Percentiles rank a stretch among this genome's conserved stretches.
Evolutionary conservation across 92 coral and sea anemone species (phyloP).

Genomic region (Nematostella vectensis): DNA sequence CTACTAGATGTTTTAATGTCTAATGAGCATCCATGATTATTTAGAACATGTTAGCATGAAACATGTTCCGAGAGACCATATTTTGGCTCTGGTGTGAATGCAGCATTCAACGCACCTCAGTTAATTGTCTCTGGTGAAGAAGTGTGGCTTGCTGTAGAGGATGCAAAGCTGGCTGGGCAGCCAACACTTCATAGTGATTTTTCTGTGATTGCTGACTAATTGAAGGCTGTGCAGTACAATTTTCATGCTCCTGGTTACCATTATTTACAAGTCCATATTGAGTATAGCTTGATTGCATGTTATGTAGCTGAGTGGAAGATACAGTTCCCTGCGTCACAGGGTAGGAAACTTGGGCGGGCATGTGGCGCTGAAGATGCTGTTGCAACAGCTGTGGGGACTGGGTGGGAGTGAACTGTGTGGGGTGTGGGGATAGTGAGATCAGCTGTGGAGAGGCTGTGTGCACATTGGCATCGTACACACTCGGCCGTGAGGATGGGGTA

Average conservation of each 20-base stretch:
- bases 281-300: slow-evolving; percentile 34
- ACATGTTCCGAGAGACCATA: too few relatives aligned
- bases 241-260: slow-evolving; percentile 32
- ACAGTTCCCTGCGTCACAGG: slow-evolving; percentile 42
- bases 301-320: slow-evolving; percentile 42
- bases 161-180: slow-evolving; percentile 78
- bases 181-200: slow-evolving; percentile 40
- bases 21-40: not conserved
- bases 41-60: too few relatives aligned
- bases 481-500: slow-evolving; percentile 82
- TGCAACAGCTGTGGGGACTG: slow-evolving; percentile 68
- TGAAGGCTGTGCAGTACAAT: slow-evolving; percentile 17
- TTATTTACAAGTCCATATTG: slow-evolving; percentile 65
- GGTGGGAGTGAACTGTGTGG: slow-evolving; percentile 49
- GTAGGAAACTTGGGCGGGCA: slow-evolving; percentile 39
- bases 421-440: slow-evolving; percentile 63
- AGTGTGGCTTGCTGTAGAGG: slow-evolving; percentile 97
- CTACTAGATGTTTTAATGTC: too few relatives aligned
- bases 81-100: too few relatives aligned
- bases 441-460: slow-evolving; percentile 86
- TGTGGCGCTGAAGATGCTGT: slow-evolving; percentile 38
- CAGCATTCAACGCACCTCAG: slow-evolving; percentile 44
- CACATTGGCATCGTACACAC: slow-evolving; percentile 46
- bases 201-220: slow-evolving; percentile 34
- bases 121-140: slow-evolving; percentile 70